Evolutionary conservation across 2,113 vertebrate genomes (phyloP).

Genomic region (Sinocyclocheilus anshuiensis): DNA sequence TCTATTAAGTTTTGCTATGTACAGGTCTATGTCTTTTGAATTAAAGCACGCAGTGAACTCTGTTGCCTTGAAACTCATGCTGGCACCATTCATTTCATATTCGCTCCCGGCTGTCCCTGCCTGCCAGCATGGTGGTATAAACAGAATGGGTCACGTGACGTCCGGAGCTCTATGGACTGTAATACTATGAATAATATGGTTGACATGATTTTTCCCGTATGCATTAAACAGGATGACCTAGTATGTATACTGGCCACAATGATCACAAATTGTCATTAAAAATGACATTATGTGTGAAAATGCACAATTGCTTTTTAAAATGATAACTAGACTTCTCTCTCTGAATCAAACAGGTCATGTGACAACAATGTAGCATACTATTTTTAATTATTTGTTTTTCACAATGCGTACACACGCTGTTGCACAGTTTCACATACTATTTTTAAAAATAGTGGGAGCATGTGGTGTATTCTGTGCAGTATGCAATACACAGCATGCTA

Average conservation of each 20-base stretch:
- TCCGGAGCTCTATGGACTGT: too few relatives aligned
- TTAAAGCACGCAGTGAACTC: too few relatives aligned
- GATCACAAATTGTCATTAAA: neutral
- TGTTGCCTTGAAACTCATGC: too few relatives aligned
- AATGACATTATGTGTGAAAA: neutral
- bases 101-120: too few relatives aligned
- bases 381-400: neutral
- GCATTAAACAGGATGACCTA: neutral
- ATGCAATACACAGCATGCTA: neutral
- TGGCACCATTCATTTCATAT: too few relatives aligned
- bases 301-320: neutral
- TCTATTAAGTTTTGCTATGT: too few relatives aligned
- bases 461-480: conserved; percentile 11
- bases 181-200: too few relatives aligned
- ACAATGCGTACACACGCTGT: neutral
- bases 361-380: neutral
- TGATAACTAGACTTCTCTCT: neutral
- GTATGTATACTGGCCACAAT: neutral
- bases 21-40: too few relatives aligned
- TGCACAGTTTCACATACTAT: neutral
- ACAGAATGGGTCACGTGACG: too few relatives aligned
- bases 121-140: too few relatives aligned
- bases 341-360: neutral
- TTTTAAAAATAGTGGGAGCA: neutral
- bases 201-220: too few relatives aligned